Percentiles rank a stretch among this genome's conserved stretches.
Conservation (phyloP, 2,113 vertebrate genomes). For the Chloroceryle aenea region DNA sequence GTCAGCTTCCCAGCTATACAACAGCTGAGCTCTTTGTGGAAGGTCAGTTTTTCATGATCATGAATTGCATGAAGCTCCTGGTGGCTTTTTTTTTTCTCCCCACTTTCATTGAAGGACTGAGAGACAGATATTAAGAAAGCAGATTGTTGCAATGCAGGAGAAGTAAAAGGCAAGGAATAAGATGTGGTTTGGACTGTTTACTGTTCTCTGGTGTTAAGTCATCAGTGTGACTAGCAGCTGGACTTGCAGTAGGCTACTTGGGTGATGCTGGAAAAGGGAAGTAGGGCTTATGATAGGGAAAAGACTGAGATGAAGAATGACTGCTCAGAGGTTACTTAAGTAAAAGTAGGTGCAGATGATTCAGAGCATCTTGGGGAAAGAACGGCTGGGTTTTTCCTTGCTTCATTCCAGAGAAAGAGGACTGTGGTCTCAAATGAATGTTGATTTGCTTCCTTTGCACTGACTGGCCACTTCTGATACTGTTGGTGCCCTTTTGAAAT, state of each 20-base stretch:
- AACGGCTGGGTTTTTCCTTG: not conserved
- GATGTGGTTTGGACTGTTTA: rapidly evolving
- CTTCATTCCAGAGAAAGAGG: not conserved
- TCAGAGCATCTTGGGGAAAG: not conserved
- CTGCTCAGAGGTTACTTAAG: not conserved
- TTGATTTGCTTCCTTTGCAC: not conserved
- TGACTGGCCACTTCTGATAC: not conserved
- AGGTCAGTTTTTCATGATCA: not conserved
- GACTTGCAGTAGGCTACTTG: not conserved
- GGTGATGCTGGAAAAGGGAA: not conserved
- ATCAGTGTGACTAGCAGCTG: not conserved
- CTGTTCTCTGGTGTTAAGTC: not conserved
- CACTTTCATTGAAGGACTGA: not conserved
- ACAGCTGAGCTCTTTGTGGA: not conserved
- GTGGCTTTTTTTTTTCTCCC: not conserved
- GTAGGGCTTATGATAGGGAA: not conserved
- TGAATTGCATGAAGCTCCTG: not conserved
- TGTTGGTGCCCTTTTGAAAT: not conserved
- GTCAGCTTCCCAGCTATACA: not conserved
- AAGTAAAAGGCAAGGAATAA: not conserved
- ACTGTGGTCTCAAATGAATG: not conserved
- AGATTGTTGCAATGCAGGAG: not conserved
- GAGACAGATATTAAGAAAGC: not conserved
- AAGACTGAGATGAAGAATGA: not conserved
- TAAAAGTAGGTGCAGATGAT: not conserved